These are phyloP conservation scores for Metacarcinus magister DNA, from an alignment of 2,888 invertebrate genomes.

Conservation along the genomic window DNA sequence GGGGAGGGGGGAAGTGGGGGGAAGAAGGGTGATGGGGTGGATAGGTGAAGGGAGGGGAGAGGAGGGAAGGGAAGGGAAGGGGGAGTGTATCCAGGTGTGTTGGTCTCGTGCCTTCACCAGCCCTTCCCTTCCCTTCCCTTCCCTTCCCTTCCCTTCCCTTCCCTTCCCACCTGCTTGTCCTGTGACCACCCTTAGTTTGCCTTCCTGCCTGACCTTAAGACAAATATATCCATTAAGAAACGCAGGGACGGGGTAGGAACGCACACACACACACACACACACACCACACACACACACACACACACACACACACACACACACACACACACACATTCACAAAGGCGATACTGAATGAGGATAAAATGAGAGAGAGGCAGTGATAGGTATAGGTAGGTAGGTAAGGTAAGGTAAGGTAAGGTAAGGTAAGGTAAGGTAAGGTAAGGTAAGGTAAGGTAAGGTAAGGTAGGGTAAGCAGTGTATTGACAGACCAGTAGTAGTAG, in stretches of 20 bases:
- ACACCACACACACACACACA: too few species aligned
- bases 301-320: too few species aligned
- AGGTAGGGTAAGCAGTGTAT: background rate
- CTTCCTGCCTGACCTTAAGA: background rate
- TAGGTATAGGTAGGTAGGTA: background rate
- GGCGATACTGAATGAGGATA: background rate
- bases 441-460: background rate
- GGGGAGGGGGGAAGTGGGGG: background rate
- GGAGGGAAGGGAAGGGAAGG: background rate
- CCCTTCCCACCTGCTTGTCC: background rate
- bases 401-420: background rate
- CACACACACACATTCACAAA: too few species aligned
- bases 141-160: too few species aligned
- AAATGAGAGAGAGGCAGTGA: background rate
- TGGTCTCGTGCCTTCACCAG: background rate
- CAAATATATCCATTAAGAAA: background rate
- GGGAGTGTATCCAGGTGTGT: background rate
- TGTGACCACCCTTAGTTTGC: too few species aligned
- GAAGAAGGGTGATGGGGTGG: background rate
- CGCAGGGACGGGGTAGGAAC: too few species aligned
- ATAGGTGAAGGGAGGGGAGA: background rate
- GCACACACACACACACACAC: too few species aligned
- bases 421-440: background rate
- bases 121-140: too few species aligned
- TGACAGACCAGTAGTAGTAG: background rate